Evolutionary conservation across 30 jellyfish, hydroid and myxozoan genomes (phyloP), one percentile per base, ranked within the genome.

Genomic region (Hydra vulgaris): DNA sequence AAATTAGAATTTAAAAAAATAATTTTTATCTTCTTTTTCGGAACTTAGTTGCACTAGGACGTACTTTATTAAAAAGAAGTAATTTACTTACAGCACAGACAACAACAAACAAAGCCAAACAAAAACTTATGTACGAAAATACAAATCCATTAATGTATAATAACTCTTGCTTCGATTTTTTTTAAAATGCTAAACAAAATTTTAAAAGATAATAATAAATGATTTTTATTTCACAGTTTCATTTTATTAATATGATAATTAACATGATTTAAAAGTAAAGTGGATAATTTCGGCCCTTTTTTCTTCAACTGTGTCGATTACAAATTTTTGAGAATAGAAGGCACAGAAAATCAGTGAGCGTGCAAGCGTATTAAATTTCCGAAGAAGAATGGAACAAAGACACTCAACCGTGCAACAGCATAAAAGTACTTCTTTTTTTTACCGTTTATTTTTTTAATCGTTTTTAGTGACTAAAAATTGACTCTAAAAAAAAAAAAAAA

Each of bases 321-420:
- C 25, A 68, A 3, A 68, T 68, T 68, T 68, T 68, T 68, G 75
- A 68, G 75, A 20, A 68, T 68, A 68, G 75, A 68, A 68, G 27
- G 75, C 75, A 68, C 15, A 20, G 75, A 68, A 68, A 68, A 68
- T 23, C 75, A 68, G 75, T 68, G 75, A 68, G 75, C 75, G 27
- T 68, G 27, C 27, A n/a, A n/a, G 75, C 25, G 75, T 23, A 68
- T 68, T n/a, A 23, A 68, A 15, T 68, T 56, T 68, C 27, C 27
- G 25, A n/a, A 68, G 75, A 15, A 68, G 75, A 20, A n/a, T 68
- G 75, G 75, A n/a, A 68, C 25, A 68, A 68, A n/a, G 25, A n/a
- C 75, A 68, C 25, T 68, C 75, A 68, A 68, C 26, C 75, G 75
- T 68, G 75, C 75, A 68, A 15, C 25, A 23, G 16, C 4, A 68